Conservation (phyloP, 2,113 vertebrate species). For the Dendrocopos noguchii region DNA sequence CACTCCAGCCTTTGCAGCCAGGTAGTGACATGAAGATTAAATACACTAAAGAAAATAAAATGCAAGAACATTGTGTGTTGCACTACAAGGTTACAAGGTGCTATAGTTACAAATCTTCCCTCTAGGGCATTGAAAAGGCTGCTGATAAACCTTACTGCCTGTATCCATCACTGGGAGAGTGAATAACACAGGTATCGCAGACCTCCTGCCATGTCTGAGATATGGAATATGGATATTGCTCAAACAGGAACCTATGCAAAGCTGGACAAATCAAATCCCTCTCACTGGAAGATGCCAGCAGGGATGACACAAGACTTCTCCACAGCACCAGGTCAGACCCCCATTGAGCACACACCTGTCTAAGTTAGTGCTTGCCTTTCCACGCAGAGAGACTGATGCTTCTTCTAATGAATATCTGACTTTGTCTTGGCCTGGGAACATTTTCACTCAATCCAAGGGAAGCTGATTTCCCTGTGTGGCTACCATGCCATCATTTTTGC, state of each 20-base stretch:
- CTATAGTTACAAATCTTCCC: background rate
- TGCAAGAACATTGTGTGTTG: background rate
- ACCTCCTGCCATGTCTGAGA: background rate
- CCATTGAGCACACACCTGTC: accelerated
- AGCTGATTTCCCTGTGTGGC: background rate
- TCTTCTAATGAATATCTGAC: too few relatives aligned
- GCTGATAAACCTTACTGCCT: background rate
- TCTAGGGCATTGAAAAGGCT: background rate
- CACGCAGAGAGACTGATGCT: accelerated
- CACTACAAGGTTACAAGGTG: background rate
- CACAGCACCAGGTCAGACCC: accelerated
- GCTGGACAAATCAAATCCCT: background rate
- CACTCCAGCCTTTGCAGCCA: background rate
- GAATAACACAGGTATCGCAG: background rate
- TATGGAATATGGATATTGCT: background rate
- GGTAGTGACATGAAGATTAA: background rate
- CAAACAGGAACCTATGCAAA: background rate
- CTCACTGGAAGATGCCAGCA: background rate
- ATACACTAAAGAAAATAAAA: background rate
- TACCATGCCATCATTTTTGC: background rate
- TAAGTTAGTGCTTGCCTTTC: background rate
- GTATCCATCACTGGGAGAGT: background rate
- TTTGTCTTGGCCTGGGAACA: background rate
- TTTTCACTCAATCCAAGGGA: background rate
- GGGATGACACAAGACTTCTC: background rate